A percentile compares a stretch with the other conserved stretches of the same genome.
These are phyloP conservation scores for Sitta carolinensis DNA, from an alignment of 2,797 vertebrate genomes.

Conservation along the genomic window DNA sequence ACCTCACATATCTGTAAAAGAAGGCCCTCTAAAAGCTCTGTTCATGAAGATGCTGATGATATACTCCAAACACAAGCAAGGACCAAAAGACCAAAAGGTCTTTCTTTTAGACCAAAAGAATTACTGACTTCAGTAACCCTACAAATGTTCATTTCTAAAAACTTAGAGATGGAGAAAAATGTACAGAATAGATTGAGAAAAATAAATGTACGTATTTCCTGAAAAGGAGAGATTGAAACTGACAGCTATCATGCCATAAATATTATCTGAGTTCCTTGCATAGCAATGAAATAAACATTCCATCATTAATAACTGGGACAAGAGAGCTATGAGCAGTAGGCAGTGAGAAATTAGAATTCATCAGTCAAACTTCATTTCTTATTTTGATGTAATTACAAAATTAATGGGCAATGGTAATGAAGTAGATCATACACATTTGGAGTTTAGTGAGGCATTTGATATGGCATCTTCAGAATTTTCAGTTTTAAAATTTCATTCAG, in stretches of 20 bases:
- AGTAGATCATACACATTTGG: not conserved
- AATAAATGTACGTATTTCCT: not conserved
- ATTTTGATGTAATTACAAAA: conserved; percentile 40
- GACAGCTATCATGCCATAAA: not conserved
- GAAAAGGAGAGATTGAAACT: not conserved
- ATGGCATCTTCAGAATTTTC: not conserved
- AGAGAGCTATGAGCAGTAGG: not conserved
- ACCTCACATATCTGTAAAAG: not conserved
- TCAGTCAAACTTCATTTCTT: conserved; percentile 34
- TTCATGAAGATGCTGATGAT: not conserved
- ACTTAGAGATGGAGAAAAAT: not conserved
- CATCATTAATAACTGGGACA: not conserved
- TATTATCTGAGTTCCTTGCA: not conserved
- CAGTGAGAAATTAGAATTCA: conserved; percentile 3
- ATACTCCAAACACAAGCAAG: not conserved
- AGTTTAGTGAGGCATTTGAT: conserved; percentile 24
- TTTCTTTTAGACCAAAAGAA: not conserved
- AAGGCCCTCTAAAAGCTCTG: not conserved
- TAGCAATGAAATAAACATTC: conserved; percentile 14
- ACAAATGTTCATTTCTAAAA: not conserved
- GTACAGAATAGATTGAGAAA: not conserved
- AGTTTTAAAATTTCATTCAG: conserved; percentile 7
- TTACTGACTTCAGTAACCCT: not conserved
- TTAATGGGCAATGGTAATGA: conserved; percentile 32
- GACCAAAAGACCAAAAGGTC: no score